These are phyloP conservation scores for Argya squamiceps DNA, from an alignment of 2,797 vertebrate species.

Conservation along the genomic window DNA sequence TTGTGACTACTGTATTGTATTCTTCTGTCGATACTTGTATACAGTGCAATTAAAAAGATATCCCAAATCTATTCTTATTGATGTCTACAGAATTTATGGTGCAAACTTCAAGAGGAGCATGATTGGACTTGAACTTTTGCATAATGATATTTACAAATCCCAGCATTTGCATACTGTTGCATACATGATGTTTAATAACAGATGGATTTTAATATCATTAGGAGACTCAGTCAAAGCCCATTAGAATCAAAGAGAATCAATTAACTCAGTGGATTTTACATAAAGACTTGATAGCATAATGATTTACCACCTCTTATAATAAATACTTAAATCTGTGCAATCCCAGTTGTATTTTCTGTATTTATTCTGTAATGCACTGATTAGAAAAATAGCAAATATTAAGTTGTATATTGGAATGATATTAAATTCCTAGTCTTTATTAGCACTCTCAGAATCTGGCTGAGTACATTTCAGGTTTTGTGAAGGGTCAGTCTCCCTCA, in stretches of 20 bases:
- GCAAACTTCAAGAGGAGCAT: background rate
- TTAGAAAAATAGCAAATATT: slow-evolving; percentile 30
- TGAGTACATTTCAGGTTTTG: background rate
- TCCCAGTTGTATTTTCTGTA: slow-evolving; percentile 22
- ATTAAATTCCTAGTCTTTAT: slow-evolving; percentile 64
- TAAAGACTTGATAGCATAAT: slow-evolving; percentile 18
- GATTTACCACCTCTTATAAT: background rate
- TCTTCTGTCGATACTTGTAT: slow-evolving; percentile 69
- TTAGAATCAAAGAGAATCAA: background rate
- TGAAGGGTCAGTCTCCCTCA: background rate
- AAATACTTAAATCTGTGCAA: slow-evolving; percentile 38
- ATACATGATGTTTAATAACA: slow-evolving; percentile 41
- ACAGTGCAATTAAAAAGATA: slow-evolving; percentile 66
- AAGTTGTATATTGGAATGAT: slow-evolving; percentile 60
- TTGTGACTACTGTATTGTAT: slow-evolving; percentile 70
- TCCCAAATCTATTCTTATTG: background rate
- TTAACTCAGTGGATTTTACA: slow-evolving; percentile 25
- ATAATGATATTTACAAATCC: slow-evolving; percentile 15
- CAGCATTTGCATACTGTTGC: slow-evolving; percentile 5
- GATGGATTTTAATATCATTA: slow-evolving; percentile 39
- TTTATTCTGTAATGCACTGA: slow-evolving; percentile 55
- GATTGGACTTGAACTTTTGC: slow-evolving; percentile 26
- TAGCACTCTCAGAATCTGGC: slow-evolving; percentile 33
- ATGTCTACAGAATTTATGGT: background rate
- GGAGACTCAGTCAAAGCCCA: background rate